Evolutionary conservation across 2,113 vertebrate species (phyloP), one percentile per base, ranked within the genome.

Genomic region (Crotalus tigris): DNA sequence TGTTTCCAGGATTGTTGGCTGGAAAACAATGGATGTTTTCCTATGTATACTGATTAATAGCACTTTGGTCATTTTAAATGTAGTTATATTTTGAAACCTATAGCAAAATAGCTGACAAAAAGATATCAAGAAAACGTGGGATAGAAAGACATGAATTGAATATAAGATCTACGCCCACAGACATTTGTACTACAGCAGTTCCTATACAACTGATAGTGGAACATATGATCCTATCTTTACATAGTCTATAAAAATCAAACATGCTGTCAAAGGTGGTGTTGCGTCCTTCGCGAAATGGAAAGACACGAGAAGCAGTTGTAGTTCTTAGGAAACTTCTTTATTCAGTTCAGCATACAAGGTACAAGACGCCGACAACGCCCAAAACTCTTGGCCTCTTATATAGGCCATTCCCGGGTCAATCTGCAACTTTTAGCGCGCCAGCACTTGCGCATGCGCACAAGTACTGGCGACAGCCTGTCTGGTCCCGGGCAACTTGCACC

Each of bases 131-230:
- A 64, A 19, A 54, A 88, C 29, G 1, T 10, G 26, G n/a, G 57
- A 75, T 9, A n/a, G 57, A n/a, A 44, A 33, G 49, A 12, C 57
- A 59, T 58, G 39, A 59, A 85, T 53, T 58, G 26, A 89, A 61
- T 55, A 33, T 17, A 75, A 75, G 64, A 75, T 55, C 51, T 91
- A 93, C 94, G 55, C 90, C 93, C 97, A 97, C 92, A 94, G 90
- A 86, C 64, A 96, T 92, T 95, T 96, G 3, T 93, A 95, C 95
- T 94, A 96, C 90, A 95, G 94, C 94, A 96, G 95, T 95, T 97
- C 96, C 89, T 96, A 95, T 96, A 95, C 93, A 96, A 93, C 92
- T 96, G 93, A 93, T 95, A 96, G 92, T 96, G 90, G 94, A 96
- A 96, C 96, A 96, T 33, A 96, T 92, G 95, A 96, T 97, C 94